phyloP scores from a whole-genome alignment of 2,888 invertebrate genomes.

The Microdon myrmicae region DNA sequence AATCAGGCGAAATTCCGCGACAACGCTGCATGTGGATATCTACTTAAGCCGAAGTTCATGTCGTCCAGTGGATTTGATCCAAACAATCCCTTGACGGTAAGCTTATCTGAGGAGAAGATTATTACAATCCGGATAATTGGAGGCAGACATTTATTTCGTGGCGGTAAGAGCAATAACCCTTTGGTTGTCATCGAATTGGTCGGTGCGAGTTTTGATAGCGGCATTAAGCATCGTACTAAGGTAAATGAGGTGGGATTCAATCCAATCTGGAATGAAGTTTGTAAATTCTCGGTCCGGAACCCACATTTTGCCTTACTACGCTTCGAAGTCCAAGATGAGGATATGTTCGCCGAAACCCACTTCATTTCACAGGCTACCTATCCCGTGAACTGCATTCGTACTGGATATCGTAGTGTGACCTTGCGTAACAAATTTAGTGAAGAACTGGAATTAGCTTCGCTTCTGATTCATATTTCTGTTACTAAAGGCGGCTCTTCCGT shows the following conservation, averaged over 20 bases:
- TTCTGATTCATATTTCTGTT: slow-evolving; percentile 84
- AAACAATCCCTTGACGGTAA: slow-evolving; percentile 73
- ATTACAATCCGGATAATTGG: slow-evolving; percentile 84
- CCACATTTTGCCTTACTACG: slow-evolving; percentile 86
- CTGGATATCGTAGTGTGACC: slow-evolving; percentile 91
- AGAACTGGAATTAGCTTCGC: slow-evolving; percentile 88
- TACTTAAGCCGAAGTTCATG: slow-evolving; percentile 92
- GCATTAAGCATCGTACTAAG: slow-evolving; percentile 85
- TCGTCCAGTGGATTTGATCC: slow-evolving; percentile 83
- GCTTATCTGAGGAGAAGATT: slow-evolving; percentile 72
- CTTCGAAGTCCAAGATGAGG: slow-evolving; percentile 93
- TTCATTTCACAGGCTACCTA: slow-evolving; percentile 96
- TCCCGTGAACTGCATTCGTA: slow-evolving; percentile 81
- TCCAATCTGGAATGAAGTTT: slow-evolving; percentile 90
- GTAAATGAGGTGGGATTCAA: slow-evolving; percentile 94
- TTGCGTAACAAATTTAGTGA: slow-evolving; percentile 92
- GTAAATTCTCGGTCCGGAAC: slow-evolving; percentile 83
- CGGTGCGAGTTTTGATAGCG: slow-evolving; percentile 87
- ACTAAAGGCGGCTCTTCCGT: slow-evolving; percentile 51
- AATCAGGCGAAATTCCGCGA: slow-evolving; percentile 93
- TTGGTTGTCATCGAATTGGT: slow-evolving; percentile 91
- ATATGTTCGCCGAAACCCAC: slow-evolving; percentile 96
- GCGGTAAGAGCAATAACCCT: slow-evolving; percentile 84
- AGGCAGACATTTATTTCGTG: slow-evolving; percentile 87
- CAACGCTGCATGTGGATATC: slow-evolving; percentile 93